Conservation (phyloP, 2,797 vertebrate species). For the Enteromius mattozi region DNA sequence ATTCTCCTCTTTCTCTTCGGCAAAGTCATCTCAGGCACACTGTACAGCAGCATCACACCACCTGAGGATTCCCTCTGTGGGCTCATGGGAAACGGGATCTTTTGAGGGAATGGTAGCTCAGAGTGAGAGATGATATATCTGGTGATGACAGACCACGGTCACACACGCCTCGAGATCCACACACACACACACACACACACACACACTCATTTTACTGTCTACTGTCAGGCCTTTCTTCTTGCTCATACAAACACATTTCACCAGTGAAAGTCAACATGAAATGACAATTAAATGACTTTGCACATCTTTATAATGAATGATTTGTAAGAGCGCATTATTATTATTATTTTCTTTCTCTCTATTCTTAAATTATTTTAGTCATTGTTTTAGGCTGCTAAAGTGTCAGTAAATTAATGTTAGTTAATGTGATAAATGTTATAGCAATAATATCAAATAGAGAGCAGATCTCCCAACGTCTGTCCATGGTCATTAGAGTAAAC, state of each 20-base stretch:
- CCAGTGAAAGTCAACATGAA: neutral
- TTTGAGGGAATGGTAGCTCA: conserved; percentile 46
- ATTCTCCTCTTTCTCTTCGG: conserved; percentile 12
- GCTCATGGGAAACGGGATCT: conserved; percentile 36
- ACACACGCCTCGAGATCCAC: conserved; percentile 1
- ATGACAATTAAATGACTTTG: neutral
- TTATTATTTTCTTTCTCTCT: neutral
- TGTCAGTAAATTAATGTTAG: neutral
- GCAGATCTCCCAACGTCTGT: neutral
- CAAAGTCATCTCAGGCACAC: conserved; percentile 28
- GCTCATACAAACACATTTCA: conserved; percentile 1
- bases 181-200: neutral
- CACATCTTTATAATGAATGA: neutral
- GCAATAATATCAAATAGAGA: neutral
- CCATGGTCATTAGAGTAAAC: neutral
- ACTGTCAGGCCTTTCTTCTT: neutral
- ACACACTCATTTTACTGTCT: conserved; percentile 3
- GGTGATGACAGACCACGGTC: conserved; percentile 44
- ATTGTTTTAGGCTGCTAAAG: neutral
- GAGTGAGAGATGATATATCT: conserved; percentile 54
- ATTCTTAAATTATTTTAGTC: neutral
- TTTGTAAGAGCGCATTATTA: neutral
- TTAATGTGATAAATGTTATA: neutral
- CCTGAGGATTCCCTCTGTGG: conserved; percentile 11
- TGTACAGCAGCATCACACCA: neutral